Conservation (phyloP, 2,888 invertebrate species). For the Ormyrus pomaceus region DNA sequence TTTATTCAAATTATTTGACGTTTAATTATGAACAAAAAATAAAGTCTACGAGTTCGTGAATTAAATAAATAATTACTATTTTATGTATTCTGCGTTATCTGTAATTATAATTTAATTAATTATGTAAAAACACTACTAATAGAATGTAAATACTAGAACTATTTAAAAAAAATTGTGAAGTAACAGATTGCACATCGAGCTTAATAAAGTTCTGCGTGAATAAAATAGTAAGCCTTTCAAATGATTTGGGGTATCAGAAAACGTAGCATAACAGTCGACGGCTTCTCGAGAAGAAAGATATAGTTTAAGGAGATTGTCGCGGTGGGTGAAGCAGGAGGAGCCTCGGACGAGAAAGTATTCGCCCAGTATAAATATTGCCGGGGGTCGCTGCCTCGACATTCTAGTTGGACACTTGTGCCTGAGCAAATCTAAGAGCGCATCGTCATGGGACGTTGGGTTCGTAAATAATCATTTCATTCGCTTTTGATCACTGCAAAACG, state of each 20-base stretch:
- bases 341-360: conserved; percentile 68
- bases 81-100: too few species aligned
- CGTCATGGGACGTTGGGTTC: conserved; percentile 67
- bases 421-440: conserved; percentile 54
- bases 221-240: too few species aligned
- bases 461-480: conserved; percentile 55
- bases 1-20: too few species aligned
- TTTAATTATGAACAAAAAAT: too few species aligned
- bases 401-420: conserved; percentile 59
- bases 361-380: conserved; percentile 71
- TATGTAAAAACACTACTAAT: too few species aligned
- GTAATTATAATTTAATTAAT: too few species aligned
- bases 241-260: background rate
- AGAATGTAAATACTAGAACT: too few species aligned
- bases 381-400: conserved; percentile 61
- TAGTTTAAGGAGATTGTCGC: conserved; percentile 31
- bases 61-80: too few species aligned
- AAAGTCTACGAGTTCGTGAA: too few species aligned
- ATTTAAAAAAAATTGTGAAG: too few species aligned
- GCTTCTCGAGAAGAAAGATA: conserved; percentile 11
- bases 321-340: background rate
- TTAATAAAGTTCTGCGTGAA: background rate
- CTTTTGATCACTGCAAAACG: conserved; percentile 1
- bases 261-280: background rate
- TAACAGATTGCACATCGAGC: background rate